A percentile compares a stretch with the other conserved stretches of the same genome.
Conservation (phyloP, 2,113 vertebrate genomes). For the Onychostoma macrolepis region DNA sequence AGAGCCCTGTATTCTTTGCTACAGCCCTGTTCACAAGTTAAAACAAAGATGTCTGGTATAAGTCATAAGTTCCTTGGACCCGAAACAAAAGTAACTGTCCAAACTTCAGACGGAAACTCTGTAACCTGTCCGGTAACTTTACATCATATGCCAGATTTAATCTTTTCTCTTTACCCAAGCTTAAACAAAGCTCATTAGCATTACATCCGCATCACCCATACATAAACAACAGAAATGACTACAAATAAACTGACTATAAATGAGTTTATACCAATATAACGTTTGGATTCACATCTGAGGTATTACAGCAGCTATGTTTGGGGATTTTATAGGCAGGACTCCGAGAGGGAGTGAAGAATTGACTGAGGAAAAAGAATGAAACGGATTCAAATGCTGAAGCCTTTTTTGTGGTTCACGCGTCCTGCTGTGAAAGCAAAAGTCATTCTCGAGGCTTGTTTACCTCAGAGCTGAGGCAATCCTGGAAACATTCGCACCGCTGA, state of each 20-base stretch:
- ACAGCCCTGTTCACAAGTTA: background rate
- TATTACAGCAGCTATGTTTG: background rate
- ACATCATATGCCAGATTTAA: conserved; percentile 3
- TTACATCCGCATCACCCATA: background rate
- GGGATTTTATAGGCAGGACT: background rate
- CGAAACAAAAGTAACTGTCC: background rate
- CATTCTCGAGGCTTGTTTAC: background rate
- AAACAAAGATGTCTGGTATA: background rate
- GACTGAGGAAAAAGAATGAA: conserved; percentile 21
- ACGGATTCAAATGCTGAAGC: background rate
- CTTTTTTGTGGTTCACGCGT: background rate
- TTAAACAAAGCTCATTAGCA: conserved; percentile 5
- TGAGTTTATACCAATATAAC: background rate
- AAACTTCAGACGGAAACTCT: background rate
- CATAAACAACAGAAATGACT: conserved; percentile 1
- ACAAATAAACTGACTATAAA: background rate
- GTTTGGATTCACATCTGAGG: conserved; percentile 28
- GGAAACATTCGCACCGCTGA: background rate
- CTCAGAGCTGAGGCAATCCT: conserved; percentile 9
- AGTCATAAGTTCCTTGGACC: background rate
- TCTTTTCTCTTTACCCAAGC: background rate
- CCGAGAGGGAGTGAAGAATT: background rate
- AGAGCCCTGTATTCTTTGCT: background rate
- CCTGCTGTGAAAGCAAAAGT: conserved; percentile 27
- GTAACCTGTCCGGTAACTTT: background rate